Evolutionary conservation across 2,113 vertebrate genomes (phyloP).

Genomic region (Eira barbara): DNA sequence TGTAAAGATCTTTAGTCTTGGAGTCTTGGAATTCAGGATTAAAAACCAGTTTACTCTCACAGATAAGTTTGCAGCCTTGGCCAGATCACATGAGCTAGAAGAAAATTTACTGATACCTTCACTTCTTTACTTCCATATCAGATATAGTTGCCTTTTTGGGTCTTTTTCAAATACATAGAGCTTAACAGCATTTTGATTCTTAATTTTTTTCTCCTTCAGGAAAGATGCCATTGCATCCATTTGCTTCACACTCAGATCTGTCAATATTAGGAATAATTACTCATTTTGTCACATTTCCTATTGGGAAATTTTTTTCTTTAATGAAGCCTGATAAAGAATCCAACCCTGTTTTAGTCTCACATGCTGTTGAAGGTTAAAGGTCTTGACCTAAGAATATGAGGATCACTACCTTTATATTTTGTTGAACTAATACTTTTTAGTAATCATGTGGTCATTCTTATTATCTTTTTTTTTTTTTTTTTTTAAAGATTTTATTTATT

Average conservation of each 20-base stretch:
- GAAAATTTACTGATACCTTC: neutral
- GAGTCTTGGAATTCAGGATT: neutral
- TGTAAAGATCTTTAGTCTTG: neutral
- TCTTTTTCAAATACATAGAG: neutral
- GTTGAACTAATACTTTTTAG: neutral
- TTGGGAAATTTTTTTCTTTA: neutral
- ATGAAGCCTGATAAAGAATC: neutral
- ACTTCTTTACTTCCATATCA: neutral
- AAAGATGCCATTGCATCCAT: neutral
- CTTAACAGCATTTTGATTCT: constrained; percentile 7
- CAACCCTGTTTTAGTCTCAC: neutral
- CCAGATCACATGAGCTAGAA: neutral
- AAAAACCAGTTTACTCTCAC: neutral
- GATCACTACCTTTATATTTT: neutral
- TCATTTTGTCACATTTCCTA: neutral
- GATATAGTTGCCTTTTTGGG: neutral
- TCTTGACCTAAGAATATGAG: constrained; percentile 1
- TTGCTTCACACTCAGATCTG: constrained; percentile 21
- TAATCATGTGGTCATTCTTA: neutral
- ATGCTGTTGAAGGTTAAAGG: constrained; percentile 14
- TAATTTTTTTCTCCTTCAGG: neutral
- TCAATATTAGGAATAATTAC: neutral
- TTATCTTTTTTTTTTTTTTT: too few relatives aligned
- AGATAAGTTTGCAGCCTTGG: neutral
- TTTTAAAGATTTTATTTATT: too few relatives aligned